Conservation (phyloP, 2,888 invertebrate genomes). For the Alsophila aescularia region DNA sequence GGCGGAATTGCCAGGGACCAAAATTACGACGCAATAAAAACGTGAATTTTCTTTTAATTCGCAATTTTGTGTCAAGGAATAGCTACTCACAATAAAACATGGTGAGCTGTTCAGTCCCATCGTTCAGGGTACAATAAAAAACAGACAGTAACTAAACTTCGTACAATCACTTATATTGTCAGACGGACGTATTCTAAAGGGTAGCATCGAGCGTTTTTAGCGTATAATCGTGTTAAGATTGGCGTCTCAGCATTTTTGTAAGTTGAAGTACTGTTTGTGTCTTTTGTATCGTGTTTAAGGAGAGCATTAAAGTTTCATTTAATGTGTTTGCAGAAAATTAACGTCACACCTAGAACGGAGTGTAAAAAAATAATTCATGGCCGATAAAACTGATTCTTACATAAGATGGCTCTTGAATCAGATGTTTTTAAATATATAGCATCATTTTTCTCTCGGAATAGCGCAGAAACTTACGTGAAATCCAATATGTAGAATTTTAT, state of each 20-base stretch:
- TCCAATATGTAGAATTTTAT: conserved; percentile 1
- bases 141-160: conserved; percentile 15
- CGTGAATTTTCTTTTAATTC: conserved; percentile 68
- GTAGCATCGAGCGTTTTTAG: background rate
- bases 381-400: conserved; percentile 54
- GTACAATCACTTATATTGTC: background rate
- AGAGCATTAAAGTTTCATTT: conserved; percentile 61
- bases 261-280: conserved; percentile 24
- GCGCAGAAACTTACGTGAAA: background rate
- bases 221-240: background rate
- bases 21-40: conserved; percentile 67
- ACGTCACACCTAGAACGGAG: conserved; percentile 59
- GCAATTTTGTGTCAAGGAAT: conserved; percentile 63
- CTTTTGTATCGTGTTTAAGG: conserved; percentile 14
- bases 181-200: background rate
- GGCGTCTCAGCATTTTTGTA: background rate
- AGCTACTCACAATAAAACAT: conserved; percentile 65
- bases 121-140: conserved; percentile 30
- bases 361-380: conserved; percentile 55
- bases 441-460: conserved; percentile 10
- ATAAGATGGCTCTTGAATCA: conserved; percentile 48
- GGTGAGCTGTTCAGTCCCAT: conserved; percentile 57
- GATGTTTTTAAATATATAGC: conserved; percentile 28
- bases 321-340: conserved; percentile 65
- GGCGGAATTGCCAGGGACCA: conserved; percentile 55